Evolutionary conservation across 53 echinoderm and acorn worm species (phyloP).

Genomic region (Apostichopus leukothele): DNA sequence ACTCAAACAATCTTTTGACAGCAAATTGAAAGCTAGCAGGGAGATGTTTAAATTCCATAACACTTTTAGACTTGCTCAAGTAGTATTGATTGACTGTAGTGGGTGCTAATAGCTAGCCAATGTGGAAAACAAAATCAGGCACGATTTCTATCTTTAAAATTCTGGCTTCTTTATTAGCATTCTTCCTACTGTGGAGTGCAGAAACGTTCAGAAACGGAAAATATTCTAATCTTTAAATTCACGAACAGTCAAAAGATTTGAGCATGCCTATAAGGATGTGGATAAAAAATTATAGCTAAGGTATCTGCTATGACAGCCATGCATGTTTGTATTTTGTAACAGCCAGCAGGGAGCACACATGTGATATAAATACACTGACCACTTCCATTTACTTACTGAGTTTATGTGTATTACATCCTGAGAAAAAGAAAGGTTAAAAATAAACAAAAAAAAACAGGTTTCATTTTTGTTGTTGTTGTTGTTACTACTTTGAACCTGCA

Average conservation of each 20-base stretch:
- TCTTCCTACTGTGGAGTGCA: too few relatives aligned
- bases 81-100: neutral
- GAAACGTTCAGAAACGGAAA: too few relatives aligned
- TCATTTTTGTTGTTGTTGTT: neutral
- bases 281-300: neutral
- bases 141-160: too few relatives aligned
- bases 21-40: constrained; percentile 40
- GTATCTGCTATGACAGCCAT: constrained; percentile 38
- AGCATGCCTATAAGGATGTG: neutral
- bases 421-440: constrained; percentile 43
- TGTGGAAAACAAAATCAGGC: too few relatives aligned
- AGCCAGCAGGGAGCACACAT: constrained; percentile 45
- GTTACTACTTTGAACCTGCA: neutral
- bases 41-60: neutral
- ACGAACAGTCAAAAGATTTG: neutral
- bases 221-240: too few relatives aligned
- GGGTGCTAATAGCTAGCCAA: too few relatives aligned
- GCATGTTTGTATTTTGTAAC: constrained; percentile 45
- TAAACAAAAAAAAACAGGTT: neutral
- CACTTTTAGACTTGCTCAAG: constrained; percentile 29
- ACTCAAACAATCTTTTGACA: constrained; percentile 15
- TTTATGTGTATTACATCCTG: constrained; percentile 46
- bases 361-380: constrained; percentile 16
- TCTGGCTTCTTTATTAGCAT: too few relatives aligned
- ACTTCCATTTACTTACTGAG: constrained; percentile 31